Conservation (phyloP, 2,888 invertebrate species). For the Drosophila pullipes region DNA sequence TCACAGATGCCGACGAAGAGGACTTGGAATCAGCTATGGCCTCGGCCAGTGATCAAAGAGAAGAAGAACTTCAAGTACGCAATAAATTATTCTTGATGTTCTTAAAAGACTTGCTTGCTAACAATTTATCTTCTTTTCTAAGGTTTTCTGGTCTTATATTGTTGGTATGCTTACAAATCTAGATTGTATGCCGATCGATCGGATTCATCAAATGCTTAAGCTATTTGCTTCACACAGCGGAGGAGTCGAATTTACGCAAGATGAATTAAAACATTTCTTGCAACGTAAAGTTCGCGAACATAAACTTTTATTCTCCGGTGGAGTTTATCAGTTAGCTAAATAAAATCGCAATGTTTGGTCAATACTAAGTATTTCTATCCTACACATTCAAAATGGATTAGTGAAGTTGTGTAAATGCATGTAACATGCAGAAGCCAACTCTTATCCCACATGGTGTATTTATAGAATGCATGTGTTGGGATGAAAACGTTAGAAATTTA, state of each 20-base stretch:
- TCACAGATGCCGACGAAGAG: constrained; percentile 92
- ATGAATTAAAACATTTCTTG: constrained; percentile 94
- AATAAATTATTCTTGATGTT: background rate
- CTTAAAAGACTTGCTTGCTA: background rate
- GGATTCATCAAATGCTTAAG: constrained; percentile 98
- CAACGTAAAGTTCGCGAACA: constrained; percentile 97
- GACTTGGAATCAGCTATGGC: constrained; percentile 97
- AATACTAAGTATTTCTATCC: background rate
- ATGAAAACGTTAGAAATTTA: background rate
- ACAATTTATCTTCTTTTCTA: constrained; percentile 1
- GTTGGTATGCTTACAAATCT: constrained; percentile 98
- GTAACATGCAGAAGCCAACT: background rate
- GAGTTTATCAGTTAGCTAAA: constrained; percentile 95
- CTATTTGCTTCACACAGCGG: constrained; percentile 98
- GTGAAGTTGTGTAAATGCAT: background rate
- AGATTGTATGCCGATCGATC: constrained; percentile 94
- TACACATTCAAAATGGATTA: background rate
- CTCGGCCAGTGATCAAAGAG: constrained; percentile 96
- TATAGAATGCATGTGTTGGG: background rate
- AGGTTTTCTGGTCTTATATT: constrained; percentile 96
- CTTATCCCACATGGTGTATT: background rate
- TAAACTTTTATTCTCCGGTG: constrained; percentile 93
- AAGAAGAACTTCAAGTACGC: constrained; percentile 94
- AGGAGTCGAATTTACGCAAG: constrained; percentile 94
- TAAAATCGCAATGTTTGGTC: constrained; percentile 47